Conservation (phyloP, 2,888 invertebrate species). For the Mechanitis mazaeus region DNA sequence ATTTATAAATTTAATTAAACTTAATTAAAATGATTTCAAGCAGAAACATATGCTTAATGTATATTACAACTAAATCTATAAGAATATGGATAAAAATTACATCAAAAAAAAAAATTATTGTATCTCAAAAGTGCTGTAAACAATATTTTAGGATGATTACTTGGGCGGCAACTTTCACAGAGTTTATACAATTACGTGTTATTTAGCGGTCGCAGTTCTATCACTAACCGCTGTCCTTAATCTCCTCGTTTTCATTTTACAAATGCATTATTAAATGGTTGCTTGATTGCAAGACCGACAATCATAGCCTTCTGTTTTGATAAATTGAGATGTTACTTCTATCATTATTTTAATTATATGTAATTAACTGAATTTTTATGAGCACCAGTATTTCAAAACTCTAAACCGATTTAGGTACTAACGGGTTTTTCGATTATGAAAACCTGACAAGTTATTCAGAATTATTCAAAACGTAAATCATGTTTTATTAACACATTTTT, state of each 20-base stretch:
- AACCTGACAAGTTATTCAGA: too few species aligned
- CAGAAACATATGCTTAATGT: too few species aligned
- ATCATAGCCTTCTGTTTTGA: neutral
- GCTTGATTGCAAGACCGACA: slow-evolving; percentile 21
- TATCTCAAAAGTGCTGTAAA: neutral
- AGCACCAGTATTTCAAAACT: neutral
- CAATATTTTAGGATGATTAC: slow-evolving; percentile 1
- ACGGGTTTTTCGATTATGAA: too few species aligned
- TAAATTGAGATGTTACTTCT: neutral
- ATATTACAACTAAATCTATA: too few species aligned
- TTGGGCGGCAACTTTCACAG: slow-evolving; percentile 37
- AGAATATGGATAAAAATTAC: too few species aligned
- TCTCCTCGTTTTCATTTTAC: slow-evolving; percentile 35
- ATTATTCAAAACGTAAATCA: too few species aligned
- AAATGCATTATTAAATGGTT: slow-evolving; percentile 38
- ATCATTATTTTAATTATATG: slow-evolving; percentile 1
- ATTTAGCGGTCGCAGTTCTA: slow-evolving; percentile 32
- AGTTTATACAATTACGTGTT: slow-evolving; percentile 48
- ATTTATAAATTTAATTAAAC: too few species aligned
- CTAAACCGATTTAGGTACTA: too few species aligned
- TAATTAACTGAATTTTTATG: neutral
- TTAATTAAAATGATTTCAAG: too few species aligned
- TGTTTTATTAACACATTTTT: too few species aligned
- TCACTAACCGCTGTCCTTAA: slow-evolving; percentile 38
- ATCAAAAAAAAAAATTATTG: too few species aligned